phyloP scores from a whole-genome alignment of 2,888 invertebrate genomes.

The Ischnura elegans region DNA sequence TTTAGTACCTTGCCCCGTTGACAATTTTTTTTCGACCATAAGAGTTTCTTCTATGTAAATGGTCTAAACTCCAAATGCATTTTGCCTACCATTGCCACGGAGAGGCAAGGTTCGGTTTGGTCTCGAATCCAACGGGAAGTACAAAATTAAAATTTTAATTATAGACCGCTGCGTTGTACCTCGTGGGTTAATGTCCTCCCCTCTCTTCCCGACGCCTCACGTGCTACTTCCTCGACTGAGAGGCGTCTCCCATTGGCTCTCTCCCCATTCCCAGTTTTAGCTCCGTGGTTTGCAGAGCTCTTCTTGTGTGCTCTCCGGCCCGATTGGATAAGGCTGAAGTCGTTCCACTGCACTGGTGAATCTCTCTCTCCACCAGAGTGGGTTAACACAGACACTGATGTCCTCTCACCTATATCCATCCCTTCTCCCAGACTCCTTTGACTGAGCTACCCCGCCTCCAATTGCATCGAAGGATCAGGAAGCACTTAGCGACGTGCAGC shows the following conservation, averaged over 20 bases:
- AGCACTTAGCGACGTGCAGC: neutral
- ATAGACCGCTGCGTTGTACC: neutral
- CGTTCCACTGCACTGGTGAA: neutral
- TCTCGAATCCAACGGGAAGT: neutral
- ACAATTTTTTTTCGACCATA: too few relatives aligned
- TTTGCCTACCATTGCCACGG: too few relatives aligned
- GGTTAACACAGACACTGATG: neutral
- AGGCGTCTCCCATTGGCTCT: neutral
- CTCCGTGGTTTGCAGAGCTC: neutral
- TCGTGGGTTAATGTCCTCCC: neutral
- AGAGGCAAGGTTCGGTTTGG: neutral
- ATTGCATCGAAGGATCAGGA: neutral
- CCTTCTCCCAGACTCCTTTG: neutral
- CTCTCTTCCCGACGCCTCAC: neutral
- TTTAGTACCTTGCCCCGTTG: too few relatives aligned
- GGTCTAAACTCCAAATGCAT: too few relatives aligned
- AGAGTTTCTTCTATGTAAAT: too few relatives aligned
- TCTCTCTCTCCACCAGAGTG: neutral
- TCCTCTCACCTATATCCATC: neutral
- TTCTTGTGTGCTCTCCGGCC: neutral
- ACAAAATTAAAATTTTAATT: neutral
- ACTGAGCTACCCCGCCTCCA: neutral
- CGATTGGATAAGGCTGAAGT: neutral
- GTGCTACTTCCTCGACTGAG: neutral
- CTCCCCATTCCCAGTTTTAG: neutral